Conservation (phyloP, 2,797 vertebrate genomes). For the Oreonectes daqikongensis region DNA sequence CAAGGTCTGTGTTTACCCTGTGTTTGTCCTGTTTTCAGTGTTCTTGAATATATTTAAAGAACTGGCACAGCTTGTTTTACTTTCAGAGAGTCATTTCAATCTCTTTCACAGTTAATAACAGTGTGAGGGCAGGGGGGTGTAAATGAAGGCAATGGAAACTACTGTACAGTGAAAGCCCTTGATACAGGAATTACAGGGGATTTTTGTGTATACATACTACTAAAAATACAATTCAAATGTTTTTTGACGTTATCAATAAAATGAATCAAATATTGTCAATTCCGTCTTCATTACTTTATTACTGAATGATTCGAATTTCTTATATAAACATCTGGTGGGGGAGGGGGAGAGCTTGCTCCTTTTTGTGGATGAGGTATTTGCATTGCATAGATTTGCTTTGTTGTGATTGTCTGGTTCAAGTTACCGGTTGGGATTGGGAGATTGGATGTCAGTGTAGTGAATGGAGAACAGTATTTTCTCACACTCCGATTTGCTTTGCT, state of each 20-base stretch:
- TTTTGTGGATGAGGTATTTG: constrained; percentile 64
- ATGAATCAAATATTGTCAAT: no score
- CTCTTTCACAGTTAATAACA: constrained; percentile 1
- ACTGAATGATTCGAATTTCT: constrained; percentile 56
- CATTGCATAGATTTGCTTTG: constrained; percentile 68
- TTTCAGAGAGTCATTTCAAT: constrained; percentile 1
- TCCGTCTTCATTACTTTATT: background rate
- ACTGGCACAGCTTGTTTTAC: background rate
- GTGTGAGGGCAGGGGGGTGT: background rate
- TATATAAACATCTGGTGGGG: constrained; percentile 62
- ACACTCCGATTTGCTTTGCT: constrained; percentile 69
- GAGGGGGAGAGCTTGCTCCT: constrained; percentile 32
- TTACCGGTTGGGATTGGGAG: constrained; percentile 69
- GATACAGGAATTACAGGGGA: no score
- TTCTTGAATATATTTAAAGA: background rate
- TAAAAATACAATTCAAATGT: constrained; percentile 6
- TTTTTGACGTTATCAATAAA: no score
- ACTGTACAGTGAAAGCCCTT: background rate
- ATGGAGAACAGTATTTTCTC: constrained; percentile 75
- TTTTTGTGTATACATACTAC: background rate
- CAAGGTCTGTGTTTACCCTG: constrained; percentile 40
- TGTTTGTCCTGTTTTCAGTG: constrained; percentile 25
- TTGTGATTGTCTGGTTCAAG: constrained; percentile 72
- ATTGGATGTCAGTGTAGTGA: constrained; percentile 73
- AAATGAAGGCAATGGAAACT: background rate